phyloP scores from a whole-genome alignment of 2,888 invertebrate species.

The Euclidia mi region DNA sequence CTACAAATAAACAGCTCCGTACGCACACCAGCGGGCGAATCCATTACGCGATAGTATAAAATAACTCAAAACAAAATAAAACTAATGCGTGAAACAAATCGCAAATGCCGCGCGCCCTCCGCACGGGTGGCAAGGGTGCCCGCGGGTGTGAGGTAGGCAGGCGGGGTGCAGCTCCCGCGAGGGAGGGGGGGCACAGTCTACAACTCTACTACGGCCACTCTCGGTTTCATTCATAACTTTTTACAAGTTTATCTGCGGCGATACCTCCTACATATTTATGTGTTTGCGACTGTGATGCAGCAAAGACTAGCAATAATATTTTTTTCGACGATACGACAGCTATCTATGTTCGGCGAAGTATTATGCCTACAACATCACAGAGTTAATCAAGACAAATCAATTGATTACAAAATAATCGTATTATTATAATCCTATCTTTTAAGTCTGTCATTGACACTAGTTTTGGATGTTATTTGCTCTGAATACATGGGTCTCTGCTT shows the following conservation, averaged over 20 bases:
- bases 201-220: slow-evolving; percentile 89
- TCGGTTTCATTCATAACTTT: slow-evolving; percentile 91
- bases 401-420: too few species aligned
- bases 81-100: slow-evolving; percentile 88
- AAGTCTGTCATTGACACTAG: too few species aligned
- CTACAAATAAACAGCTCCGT: slow-evolving; percentile 18
- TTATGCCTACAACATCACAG: not conserved
- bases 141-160: slow-evolving; percentile 51
- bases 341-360: not conserved
- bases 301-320: slow-evolving; percentile 70
- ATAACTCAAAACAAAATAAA: slow-evolving; percentile 85
- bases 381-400: too few species aligned
- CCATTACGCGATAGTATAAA: slow-evolving; percentile 71
- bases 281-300: slow-evolving; percentile 80
- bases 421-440: too few species aligned
- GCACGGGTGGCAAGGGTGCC: slow-evolving; percentile 56
- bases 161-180: slow-evolving; percentile 49
- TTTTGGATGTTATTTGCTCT: too few species aligned
- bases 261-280: slow-evolving; percentile 89
- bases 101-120: slow-evolving; percentile 56
- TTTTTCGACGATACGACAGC: slow-evolving; percentile 16
- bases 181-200: slow-evolving; percentile 67
- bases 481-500: too few species aligned
- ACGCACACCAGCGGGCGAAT: slow-evolving; percentile 39
- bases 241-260: slow-evolving; percentile 89